These are phyloP conservation scores for Oryzias celebensis DNA, from an alignment of 2,113 vertebrate species.

Conservation along the genomic window DNA sequence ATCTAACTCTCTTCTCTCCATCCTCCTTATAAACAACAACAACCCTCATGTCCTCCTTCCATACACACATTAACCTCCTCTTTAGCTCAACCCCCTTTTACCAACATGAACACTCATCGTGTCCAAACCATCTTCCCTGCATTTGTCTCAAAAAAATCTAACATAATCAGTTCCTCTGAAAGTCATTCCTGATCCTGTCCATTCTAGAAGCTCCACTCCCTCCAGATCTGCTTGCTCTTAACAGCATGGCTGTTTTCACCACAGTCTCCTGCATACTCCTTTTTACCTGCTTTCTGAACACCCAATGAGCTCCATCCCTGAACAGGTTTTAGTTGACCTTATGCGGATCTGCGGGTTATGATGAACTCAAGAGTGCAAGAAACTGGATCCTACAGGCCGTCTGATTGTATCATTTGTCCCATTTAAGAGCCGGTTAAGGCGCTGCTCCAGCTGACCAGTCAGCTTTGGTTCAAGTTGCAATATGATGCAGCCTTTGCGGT, in stretches of 20 bases:
- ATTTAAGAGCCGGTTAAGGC: constrained; percentile 41
- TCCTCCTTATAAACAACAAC: constrained; percentile 76
- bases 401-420: constrained; percentile 33
- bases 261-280: too few species aligned
- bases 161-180: too few species aligned
- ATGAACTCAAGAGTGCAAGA: constrained; percentile 36
- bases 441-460: constrained; percentile 34
- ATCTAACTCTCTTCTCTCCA: background rate
- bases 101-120: too few species aligned
- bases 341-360: constrained; percentile 40
- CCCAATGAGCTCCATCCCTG: constrained; percentile 47
- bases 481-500: constrained; percentile 27
- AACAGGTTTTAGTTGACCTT: constrained; percentile 55
- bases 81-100: too few species aligned
- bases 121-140: too few species aligned
- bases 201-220: too few species aligned
- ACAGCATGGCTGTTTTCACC: too few species aligned
- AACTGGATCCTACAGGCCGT: constrained; percentile 35
- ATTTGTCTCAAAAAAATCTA: too few species aligned
- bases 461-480: constrained; percentile 55
- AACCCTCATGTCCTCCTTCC: constrained; percentile 52
- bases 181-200: too few species aligned
- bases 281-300: too few species aligned
- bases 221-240: too few species aligned
- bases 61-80: constrained; percentile 5